These are phyloP conservation scores for Odontamblyopus rebecca DNA, from an alignment of 2,797 vertebrate genomes.

Conservation along the genomic window DNA sequence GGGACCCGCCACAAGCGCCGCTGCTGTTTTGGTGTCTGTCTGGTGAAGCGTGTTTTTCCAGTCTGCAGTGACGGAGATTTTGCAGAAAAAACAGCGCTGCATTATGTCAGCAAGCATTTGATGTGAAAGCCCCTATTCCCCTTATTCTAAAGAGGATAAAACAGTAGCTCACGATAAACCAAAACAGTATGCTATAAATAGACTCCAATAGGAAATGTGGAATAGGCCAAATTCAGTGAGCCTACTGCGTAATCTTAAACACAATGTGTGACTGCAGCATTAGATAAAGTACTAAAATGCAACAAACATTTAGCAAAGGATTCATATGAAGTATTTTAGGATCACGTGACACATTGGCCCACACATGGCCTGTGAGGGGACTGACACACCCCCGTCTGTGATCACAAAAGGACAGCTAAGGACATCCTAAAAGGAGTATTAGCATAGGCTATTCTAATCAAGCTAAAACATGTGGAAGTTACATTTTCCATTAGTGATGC, in stretches of 20 bases:
- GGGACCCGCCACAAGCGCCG: constrained; percentile 23
- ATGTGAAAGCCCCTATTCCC: neutral
- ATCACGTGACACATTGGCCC: constrained; percentile 49
- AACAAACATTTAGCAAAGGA: neutral
- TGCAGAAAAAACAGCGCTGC: constrained; percentile 7
- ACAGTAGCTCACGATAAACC: constrained; percentile 32
- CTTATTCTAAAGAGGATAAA: constrained; percentile 35
- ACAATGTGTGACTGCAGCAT: neutral
- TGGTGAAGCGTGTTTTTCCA: constrained; percentile 3
- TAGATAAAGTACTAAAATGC: neutral
- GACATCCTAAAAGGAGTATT: neutral
- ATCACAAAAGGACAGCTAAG: constrained; percentile 10
- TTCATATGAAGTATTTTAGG: neutral
- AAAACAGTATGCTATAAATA: neutral
- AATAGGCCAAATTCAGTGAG: neutral
- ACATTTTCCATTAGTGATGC: constrained; percentile 1
- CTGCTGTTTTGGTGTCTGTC: constrained; percentile 10
- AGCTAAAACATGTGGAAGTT: neutral
- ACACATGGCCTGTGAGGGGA: constrained; percentile 31
- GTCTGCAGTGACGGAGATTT: neutral
- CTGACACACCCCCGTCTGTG: constrained; percentile 50
- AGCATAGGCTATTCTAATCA: neutral
- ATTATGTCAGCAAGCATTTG: constrained; percentile 8
- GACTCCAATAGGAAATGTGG: neutral
- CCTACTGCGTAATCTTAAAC: neutral